phyloP scores from a whole-genome alignment of 2,113 vertebrate species.

The Gallinago jamesoni region DNA sequence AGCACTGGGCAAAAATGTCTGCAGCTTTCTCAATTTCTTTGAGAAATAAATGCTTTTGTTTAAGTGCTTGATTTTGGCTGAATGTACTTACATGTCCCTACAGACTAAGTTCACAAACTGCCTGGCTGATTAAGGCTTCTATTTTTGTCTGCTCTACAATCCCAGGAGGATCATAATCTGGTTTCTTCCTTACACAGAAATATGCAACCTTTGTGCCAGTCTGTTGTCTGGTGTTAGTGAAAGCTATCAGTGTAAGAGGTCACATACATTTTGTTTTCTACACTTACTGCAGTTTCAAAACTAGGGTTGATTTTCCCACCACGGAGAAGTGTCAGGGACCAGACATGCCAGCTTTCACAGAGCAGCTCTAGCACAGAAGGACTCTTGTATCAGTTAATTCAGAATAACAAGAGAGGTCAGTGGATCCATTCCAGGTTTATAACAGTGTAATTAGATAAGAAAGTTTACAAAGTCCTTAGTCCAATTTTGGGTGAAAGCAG shows the following conservation, averaged over 20 bases:
- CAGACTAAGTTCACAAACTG: not conserved
- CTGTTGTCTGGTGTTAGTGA: not conserved
- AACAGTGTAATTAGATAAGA: not conserved
- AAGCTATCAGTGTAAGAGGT: not conserved
- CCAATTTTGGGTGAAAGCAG: not conserved
- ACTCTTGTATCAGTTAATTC: not conserved
- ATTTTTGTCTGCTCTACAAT: not conserved
- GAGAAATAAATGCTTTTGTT: not conserved
- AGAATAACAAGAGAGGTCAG: not conserved
- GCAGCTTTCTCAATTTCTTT: not conserved
- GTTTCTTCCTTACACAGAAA: not conserved
- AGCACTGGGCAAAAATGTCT: not conserved
- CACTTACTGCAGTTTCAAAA: not conserved
- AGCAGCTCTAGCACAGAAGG: not conserved
- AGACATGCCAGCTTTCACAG: not conserved
- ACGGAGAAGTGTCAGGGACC: rapidly evolving
- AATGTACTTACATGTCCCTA: not conserved
- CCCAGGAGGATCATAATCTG: not conserved
- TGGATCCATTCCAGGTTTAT: not conserved
- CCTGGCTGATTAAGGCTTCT: not conserved
- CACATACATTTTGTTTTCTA: not conserved
- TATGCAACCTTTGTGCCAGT: not conserved
- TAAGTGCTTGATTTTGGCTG: conserved; percentile 1
- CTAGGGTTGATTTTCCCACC: not conserved
- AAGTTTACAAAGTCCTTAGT: not conserved